phyloP scores from a whole-genome alignment of 1,140 invertebrate species.

The Cylas formicarius region DNA sequence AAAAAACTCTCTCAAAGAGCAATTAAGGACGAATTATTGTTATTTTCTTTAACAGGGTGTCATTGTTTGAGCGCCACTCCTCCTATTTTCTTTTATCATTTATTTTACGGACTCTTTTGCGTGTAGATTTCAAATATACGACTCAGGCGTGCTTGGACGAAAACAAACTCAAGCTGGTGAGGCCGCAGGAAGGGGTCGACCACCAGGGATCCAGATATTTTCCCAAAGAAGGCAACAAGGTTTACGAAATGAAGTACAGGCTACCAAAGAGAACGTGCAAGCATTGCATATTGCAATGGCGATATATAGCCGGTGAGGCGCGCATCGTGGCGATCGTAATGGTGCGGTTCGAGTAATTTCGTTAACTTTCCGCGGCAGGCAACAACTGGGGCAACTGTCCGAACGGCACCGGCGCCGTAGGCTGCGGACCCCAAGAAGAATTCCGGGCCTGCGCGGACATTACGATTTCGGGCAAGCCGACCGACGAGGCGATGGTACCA shows the following conservation, averaged over 20 bases:
- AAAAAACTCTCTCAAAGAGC: too few relatives aligned
- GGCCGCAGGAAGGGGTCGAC: conserved; percentile 39
- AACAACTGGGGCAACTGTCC: conserved; percentile 72
- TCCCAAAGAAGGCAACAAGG: conserved; percentile 66
- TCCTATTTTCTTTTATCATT: background rate
- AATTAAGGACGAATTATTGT: too few relatives aligned
- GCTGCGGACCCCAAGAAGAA: conserved; percentile 80
- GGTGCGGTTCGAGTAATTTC: background rate
- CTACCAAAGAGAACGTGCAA: conserved; percentile 55
- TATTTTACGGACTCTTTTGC: background rate
- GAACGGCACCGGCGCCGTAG: conserved; percentile 64
- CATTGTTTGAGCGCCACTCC: background rate
- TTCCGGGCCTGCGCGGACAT: conserved; percentile 82
- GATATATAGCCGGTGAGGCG: conserved; percentile 60
- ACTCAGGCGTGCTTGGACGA: conserved; percentile 72
- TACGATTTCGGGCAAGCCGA: conserved; percentile 46
- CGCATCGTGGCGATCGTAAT: background rate
- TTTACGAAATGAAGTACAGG: conserved; percentile 59
- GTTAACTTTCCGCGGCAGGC: conserved; percentile 27
- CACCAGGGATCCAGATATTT: conserved; percentile 52
- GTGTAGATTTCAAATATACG: conserved; percentile 45
- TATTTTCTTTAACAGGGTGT: background rate
- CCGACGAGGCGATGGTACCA: conserved; percentile 23
- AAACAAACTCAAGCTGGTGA: conserved; percentile 53
- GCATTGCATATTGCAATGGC: conserved; percentile 77